phyloP scores from a whole-genome alignment of 2,797 vertebrate genomes.

The Simalia tracyae region DNA sequence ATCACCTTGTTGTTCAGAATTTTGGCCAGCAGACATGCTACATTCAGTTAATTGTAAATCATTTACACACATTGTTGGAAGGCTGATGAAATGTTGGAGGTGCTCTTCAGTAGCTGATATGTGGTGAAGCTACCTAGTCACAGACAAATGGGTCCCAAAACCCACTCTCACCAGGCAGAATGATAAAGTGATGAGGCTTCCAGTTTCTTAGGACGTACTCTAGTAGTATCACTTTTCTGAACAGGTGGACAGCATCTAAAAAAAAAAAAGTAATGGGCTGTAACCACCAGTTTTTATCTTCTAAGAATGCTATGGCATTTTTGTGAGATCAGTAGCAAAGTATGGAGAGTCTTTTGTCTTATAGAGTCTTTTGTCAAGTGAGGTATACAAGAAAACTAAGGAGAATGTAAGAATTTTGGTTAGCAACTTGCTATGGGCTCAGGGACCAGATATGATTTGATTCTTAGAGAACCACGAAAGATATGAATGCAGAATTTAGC shows the following conservation, averaged over 20 bases:
- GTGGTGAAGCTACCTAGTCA: neutral
- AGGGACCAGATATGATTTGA: neutral
- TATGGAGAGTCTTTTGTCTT: neutral
- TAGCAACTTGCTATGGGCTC: neutral
- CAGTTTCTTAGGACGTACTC: neutral
- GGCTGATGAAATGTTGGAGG: neutral
- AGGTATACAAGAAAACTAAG: neutral
- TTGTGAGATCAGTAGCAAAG: neutral
- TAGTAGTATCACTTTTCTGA: neutral
- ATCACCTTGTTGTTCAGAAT: neutral
- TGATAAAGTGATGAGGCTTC: neutral
- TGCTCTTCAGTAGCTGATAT: neutral
- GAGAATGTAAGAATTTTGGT: neutral
- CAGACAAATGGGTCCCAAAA: neutral
- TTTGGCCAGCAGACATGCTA: neutral
- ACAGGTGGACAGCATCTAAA: neutral
- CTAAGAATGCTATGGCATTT: neutral
- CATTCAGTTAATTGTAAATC: neutral
- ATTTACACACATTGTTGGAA: neutral
- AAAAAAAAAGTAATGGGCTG: neutral
- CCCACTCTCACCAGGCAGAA: too few relatives aligned
- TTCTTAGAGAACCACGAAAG: neutral
- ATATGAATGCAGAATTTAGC: neutral
- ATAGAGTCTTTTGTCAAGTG: neutral
- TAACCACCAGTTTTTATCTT: neutral